A percentile compares a stretch with the other conserved stretches of the same genome.
phyloP scores from a whole-genome alignment of 2,113 vertebrate species.

The Cacatua alba region DNA sequence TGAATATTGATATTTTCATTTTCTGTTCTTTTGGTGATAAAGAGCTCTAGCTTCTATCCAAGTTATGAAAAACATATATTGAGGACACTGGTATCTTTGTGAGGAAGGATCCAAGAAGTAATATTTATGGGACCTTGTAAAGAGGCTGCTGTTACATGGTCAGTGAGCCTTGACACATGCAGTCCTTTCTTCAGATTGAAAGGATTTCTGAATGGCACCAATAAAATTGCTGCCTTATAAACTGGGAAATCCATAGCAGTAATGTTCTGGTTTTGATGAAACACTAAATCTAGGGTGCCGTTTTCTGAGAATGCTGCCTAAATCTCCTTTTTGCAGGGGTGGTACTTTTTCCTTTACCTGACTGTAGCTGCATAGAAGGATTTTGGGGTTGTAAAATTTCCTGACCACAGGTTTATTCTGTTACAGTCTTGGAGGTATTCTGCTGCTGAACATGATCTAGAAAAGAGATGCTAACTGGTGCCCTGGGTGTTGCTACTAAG shows the following conservation, averaged over 20 bases:
- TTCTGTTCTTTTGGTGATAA: neutral
- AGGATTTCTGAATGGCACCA: slow-evolving; percentile 30
- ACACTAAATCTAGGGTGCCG: neutral
- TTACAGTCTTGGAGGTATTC: neutral
- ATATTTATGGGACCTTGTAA: slow-evolving; percentile 45
- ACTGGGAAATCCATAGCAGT: neutral
- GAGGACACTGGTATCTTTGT: slow-evolving; percentile 28
- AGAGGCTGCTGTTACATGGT: slow-evolving; percentile 36
- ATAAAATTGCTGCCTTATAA: slow-evolving; percentile 45
- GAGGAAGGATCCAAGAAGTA: neutral
- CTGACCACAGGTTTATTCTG: neutral
- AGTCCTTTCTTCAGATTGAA: slow-evolving; percentile 23
- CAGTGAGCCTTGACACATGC: slow-evolving; percentile 43
- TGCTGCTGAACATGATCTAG: neutral
- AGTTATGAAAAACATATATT: neutral
- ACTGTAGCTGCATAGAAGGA: neutral
- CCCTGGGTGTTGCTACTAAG: neutral
- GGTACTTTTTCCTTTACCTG: neutral
- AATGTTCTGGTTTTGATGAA: slow-evolving; percentile 3
- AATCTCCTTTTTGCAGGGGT: neutral
- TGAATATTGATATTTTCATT: neutral
- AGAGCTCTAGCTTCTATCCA: neutral
- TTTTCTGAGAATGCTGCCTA: neutral
- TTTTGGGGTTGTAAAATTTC: neutral
- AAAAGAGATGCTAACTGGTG: neutral